phyloP scores from a whole-genome alignment of 1,140 invertebrate species.

The Scaptomyza graminum region DNA sequence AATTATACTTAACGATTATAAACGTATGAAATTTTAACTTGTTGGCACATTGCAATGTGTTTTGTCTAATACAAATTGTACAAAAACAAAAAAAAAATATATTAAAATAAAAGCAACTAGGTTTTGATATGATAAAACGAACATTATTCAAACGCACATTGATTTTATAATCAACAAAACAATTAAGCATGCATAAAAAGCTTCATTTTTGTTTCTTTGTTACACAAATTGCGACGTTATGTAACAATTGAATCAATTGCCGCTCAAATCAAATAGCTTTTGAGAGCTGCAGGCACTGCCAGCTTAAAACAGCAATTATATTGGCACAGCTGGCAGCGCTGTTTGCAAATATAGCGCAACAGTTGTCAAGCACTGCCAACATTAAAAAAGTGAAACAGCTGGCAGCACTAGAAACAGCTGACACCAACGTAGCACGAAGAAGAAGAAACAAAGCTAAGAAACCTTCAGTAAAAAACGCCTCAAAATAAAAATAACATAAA shows the following conservation, averaged over 20 bases:
- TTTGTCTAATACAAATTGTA: constrained; percentile 56
- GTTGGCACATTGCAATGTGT: constrained; percentile 76
- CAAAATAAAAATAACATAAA: constrained; percentile 26
- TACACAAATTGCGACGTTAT: background rate
- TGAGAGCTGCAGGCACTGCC: constrained; percentile 11
- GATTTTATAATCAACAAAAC: constrained; percentile 60
- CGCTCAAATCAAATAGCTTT: constrained; percentile 13
- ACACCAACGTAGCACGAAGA: constrained; percentile 19
- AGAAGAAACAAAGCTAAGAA: constrained; percentile 8
- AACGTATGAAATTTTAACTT: constrained; percentile 78
- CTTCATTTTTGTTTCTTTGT: background rate
- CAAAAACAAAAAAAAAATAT: constrained; percentile 45
- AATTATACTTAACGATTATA: constrained; percentile 58
- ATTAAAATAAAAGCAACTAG: constrained; percentile 35
- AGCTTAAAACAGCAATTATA: background rate
- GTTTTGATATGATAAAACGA: constrained; percentile 73
- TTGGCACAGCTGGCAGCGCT: background rate
- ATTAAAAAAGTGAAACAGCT: background rate
- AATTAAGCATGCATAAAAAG: constrained; percentile 14
- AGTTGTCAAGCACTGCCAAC: constrained; percentile 23
- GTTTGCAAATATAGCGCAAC: constrained; percentile 9
- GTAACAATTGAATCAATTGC: background rate
- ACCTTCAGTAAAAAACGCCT: constrained; percentile 48
- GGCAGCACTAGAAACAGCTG: constrained; percentile 1
- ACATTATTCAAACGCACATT: constrained; percentile 45